Evolutionary conservation across 2,888 invertebrate species (phyloP), one percentile per base, ranked within the genome.

Genomic region (Lathronympha strigana): DNA sequence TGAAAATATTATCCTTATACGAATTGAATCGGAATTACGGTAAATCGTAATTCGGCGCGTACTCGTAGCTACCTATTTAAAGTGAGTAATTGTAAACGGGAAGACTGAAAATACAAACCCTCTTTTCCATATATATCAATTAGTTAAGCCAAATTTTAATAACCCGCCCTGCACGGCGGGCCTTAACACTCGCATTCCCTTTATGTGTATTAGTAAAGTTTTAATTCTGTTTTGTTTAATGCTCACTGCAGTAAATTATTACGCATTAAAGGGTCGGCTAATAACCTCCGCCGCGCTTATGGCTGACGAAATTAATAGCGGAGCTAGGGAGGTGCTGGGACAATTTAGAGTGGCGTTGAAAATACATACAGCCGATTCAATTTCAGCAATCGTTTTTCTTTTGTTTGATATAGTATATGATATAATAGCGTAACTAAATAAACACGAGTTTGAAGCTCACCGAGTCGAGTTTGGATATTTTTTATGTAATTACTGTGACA

Each of bases 241-340:
- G 88, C 87, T 84, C 87, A 86, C 83, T 87, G 88, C 86, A 89
- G 87, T 90, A 90, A 90, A 90, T 90, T 89, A 90, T 89, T 84
- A 87, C 85, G 82, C 84, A 88, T 90, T 90, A 88, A 89, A 85
- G 88, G 90, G 87, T 86, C 79, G 83, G 88, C 88, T 88, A 89
- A 90, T 90, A 90, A 87, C 83, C 84, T 87, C 87, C 86, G 21
- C 83, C 81, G 84, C 85, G 87, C 86, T 88, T 87, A 87, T 83
- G 84, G 86, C 82, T 84, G 86, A 84, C 83, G 82, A 89, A 88
- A 90, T 90, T 90, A 90, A 89, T 90, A 85, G 83, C 79, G 75
- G 67, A 55, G 61, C 49, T 83, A 89, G 87, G 76, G 86, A 72
- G 73, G 85, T 71, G 50, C 51, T 38, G 53, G 17, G 43, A 53